Evolutionary conservation across 2,797 vertebrate species (phyloP).

Genomic region (Petrocephalus sullivani): DNA sequence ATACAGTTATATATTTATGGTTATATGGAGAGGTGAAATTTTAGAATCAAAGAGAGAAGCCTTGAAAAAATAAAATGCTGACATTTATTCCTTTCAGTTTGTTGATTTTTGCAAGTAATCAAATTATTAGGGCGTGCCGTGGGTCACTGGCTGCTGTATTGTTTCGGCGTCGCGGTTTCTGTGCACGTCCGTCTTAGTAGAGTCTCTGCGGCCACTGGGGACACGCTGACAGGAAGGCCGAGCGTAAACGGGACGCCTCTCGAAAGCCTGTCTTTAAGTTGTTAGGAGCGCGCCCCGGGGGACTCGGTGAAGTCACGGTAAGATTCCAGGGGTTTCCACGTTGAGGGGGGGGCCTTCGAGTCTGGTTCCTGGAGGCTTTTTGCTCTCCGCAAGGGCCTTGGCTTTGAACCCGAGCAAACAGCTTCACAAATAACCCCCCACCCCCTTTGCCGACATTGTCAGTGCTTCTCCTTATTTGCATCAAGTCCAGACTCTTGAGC

Average conservation of each 20-base stretch:
- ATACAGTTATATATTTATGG: background rate
- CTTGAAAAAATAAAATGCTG: background rate
- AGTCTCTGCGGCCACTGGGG: background rate
- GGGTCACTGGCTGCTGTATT: background rate
- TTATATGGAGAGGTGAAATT: background rate
- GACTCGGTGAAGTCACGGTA: background rate
- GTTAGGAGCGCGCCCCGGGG: background rate
- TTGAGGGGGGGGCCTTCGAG: background rate
- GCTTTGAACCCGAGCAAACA: conserved; percentile 3
- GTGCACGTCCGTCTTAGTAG: background rate
- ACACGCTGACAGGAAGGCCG: background rate
- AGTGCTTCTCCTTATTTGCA: conserved; percentile 18
- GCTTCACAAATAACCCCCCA: conserved; percentile 7
- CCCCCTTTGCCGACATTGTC: conserved; percentile 3
- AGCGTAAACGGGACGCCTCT: background rate
- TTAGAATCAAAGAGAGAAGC: background rate
- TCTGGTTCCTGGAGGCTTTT: background rate
- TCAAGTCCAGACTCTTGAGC: conserved; percentile 19
- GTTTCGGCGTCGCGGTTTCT: background rate
- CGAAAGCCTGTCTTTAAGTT: background rate
- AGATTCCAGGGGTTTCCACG: background rate
- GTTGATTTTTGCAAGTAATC: background rate
- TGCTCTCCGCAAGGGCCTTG: background rate
- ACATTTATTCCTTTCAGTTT: background rate
- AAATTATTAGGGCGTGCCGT: background rate